These are phyloP conservation scores for Oophaga pumilio DNA, from an alignment of 2,113 vertebrate genomes.

Conservation along the genomic window DNA sequence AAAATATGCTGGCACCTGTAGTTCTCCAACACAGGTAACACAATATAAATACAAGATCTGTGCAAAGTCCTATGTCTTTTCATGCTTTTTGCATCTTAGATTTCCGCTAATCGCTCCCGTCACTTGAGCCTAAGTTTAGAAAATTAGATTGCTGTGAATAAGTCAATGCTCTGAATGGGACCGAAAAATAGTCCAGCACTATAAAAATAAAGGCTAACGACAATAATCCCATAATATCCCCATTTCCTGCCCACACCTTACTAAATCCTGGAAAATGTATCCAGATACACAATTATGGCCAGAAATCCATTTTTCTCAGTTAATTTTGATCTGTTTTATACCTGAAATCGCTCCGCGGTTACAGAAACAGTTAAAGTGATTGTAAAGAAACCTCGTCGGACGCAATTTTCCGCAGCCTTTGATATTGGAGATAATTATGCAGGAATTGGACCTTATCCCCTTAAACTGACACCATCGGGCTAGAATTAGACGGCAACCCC, in stretches of 20 bases:
- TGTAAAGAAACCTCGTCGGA: neutral
- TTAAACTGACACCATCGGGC: slow-evolving; percentile 11
- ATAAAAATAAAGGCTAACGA: neutral
- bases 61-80: neutral
- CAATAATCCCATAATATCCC: neutral
- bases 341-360: neutral
- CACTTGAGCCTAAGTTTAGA: neutral
- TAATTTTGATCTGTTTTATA: neutral
- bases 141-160: neutral
- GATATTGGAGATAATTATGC: slow-evolving; percentile 2
- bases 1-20: too few relatives aligned
- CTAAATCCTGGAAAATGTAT: neutral
- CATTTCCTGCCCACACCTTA: neutral
- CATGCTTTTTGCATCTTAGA: neutral
- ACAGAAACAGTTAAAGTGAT: neutral
- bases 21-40: too few relatives aligned
- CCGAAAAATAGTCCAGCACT: neutral
- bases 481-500: slow-evolving; percentile 30
- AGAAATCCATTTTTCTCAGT: neutral
- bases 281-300: neutral
- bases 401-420: slow-evolving; percentile 15
- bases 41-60: neutral
- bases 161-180: neutral
- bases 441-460: slow-evolving; percentile 37
- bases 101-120: neutral